A percentile compares a stretch with the other conserved stretches of the same genome.
These are phyloP conservation scores for Drosophila barbarae DNA, from an alignment of 2,888 invertebrate genomes.

Conservation along the genomic window DNA sequence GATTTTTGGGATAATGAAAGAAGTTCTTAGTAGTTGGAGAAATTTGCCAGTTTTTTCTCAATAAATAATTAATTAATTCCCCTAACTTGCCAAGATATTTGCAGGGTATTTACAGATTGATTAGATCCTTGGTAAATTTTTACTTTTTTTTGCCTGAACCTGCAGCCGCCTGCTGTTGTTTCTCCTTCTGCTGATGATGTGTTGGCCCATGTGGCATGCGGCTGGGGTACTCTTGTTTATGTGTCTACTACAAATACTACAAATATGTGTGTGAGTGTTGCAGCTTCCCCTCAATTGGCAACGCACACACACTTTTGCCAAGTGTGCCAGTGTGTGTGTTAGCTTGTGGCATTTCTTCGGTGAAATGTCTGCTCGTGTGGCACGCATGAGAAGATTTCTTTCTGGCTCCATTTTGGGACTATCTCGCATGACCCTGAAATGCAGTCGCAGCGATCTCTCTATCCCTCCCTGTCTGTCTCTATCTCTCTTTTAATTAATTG, in stretches of 20 bases:
- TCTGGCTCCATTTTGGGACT: constrained; percentile 28
- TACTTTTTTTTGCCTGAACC: background rate
- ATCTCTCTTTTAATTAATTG: constrained; percentile 3
- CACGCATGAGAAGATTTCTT: constrained; percentile 35
- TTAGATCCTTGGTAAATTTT: background rate
- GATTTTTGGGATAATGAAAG: background rate
- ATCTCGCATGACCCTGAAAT: constrained; percentile 35
- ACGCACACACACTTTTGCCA: background rate
- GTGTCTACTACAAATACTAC: constrained; percentile 19
- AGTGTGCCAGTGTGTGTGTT: constrained; percentile 4
- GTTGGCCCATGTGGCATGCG: constrained; percentile 30
- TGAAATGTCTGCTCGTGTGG: constrained; percentile 37
- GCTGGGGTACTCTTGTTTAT: constrained; percentile 26
- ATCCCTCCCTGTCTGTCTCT: background rate
- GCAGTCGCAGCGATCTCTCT: constrained; percentile 17
- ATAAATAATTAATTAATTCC: background rate
- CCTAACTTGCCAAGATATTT: background rate
- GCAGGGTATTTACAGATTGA: constrained; percentile 2
- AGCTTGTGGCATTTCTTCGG: constrained; percentile 21
- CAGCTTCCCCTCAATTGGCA: constrained; percentile 20
- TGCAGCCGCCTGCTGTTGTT: constrained; percentile 9
- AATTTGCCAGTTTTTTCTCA: background rate
- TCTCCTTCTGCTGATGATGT: constrained; percentile 20
- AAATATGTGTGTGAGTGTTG: constrained; percentile 4
- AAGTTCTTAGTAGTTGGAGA: too few species aligned